Conservation (phyloP, 1,140 invertebrate genomes). For the Araneus ventricosus region DNA sequence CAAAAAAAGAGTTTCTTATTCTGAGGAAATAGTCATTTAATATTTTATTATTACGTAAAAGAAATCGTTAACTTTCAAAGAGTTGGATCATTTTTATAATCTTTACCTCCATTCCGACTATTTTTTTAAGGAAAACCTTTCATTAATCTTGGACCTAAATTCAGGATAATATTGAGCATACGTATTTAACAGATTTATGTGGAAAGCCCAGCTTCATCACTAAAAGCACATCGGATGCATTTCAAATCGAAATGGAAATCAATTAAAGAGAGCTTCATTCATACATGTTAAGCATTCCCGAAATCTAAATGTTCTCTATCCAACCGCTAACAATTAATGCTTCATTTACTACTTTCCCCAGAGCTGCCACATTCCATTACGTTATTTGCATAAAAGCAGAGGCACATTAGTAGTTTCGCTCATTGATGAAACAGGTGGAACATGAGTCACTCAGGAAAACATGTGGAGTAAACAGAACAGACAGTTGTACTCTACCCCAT, state of each 20-base stretch:
- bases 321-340: background rate
- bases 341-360: background rate
- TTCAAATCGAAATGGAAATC: background rate
- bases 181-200: too few species aligned
- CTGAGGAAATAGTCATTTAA: too few species aligned
- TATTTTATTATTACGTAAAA: too few species aligned
- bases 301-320: background rate
- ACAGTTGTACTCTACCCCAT: background rate
- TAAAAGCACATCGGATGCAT: too few species aligned
- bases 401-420: background rate
- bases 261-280: background rate
- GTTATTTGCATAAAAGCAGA: background rate
- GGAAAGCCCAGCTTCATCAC: too few species aligned
- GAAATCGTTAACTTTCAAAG: too few species aligned
- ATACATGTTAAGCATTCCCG: background rate
- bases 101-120: too few species aligned
- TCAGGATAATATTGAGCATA: too few species aligned
- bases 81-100: too few species aligned
- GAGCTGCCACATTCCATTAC: background rate
- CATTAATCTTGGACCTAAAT: too few species aligned
- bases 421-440: background rate
- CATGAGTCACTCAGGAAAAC: background rate
- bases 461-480: slow-evolving; percentile 4
- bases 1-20: too few species aligned
- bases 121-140: too few species aligned